These are phyloP conservation scores for Lepidocyrtoides sp. DNA, from an alignment of 2,888 invertebrate species.

Conservation along the genomic window DNA sequence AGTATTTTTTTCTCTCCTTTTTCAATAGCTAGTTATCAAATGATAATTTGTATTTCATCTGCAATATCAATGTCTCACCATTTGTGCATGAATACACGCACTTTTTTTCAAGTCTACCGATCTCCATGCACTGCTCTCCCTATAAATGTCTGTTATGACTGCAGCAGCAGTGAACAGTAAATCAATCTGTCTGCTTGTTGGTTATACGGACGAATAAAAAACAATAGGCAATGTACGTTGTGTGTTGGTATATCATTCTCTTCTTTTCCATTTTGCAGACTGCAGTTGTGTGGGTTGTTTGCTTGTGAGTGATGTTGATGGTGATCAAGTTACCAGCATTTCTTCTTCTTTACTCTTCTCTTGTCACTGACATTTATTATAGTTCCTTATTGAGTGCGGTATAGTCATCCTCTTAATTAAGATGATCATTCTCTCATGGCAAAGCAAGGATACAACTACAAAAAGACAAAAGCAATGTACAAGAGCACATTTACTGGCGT, in stretches of 20 bases:
- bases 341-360: not conserved
- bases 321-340: not conserved
- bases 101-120: too few species aligned
- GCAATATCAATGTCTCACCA: too few species aligned
- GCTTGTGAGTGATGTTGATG: too few species aligned
- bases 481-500: not conserved
- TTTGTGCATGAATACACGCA: too few species aligned
- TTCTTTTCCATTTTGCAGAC: too few species aligned
- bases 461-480: not conserved
- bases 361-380: not conserved
- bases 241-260: not conserved
- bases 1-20: too few species aligned
- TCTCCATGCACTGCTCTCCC: too few species aligned
- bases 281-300: too few species aligned
- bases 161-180: too few species aligned
- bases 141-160: too few species aligned
- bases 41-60: too few species aligned
- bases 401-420: conserved; percentile 1
- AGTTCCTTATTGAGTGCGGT: not conserved
- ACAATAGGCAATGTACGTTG: not conserved
- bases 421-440: not conserved
- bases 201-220: not conserved
- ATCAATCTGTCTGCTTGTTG: not conserved
- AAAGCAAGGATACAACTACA: not conserved
- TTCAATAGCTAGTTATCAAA: too few species aligned